Conservation (phyloP, 2,797 vertebrate species). For the Eospalax fontanierii region DNA sequence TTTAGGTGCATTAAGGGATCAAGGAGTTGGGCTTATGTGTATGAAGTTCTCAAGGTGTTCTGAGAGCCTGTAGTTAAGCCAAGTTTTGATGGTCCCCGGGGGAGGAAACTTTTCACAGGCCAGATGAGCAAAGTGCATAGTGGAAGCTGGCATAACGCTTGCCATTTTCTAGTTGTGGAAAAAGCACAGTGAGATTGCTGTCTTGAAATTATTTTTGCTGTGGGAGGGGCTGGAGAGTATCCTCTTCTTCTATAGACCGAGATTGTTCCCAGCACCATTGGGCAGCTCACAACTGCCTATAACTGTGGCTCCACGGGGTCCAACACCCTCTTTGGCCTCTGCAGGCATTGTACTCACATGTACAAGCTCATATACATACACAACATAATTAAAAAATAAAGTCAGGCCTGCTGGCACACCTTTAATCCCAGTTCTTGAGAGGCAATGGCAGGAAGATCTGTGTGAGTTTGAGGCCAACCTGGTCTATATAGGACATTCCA, state of each 20-base stretch:
- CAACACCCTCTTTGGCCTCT: background rate
- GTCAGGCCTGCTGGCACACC: too few relatives aligned
- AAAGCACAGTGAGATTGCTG: background rate
- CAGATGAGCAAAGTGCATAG: background rate
- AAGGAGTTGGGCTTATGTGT: constrained; percentile 1
- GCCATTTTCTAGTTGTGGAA: constrained; percentile 55
- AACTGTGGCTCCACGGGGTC: background rate
- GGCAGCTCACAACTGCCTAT: background rate
- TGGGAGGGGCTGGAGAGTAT: background rate
- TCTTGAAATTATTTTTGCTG: background rate
- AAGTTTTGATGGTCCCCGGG: constrained; percentile 49
- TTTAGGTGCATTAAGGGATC: constrained; percentile 74
- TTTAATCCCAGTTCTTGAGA: too few relatives aligned
- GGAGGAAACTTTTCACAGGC: constrained; percentile 51
- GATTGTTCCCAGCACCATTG: background rate
- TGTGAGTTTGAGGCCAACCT: too few relatives aligned
- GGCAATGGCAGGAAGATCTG: too few relatives aligned
- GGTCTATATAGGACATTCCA: too few relatives aligned
- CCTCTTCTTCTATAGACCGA: too few relatives aligned
- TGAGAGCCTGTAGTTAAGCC: constrained; percentile 35
- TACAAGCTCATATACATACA: background rate
- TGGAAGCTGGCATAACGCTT: background rate
- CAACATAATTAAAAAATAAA: too few relatives aligned
- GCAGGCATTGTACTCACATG: too few relatives aligned
- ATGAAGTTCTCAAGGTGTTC: constrained; percentile 67